Evolutionary conservation across 2,113 vertebrate genomes (phyloP).

Genomic region (Otolemur garnettii): DNA sequence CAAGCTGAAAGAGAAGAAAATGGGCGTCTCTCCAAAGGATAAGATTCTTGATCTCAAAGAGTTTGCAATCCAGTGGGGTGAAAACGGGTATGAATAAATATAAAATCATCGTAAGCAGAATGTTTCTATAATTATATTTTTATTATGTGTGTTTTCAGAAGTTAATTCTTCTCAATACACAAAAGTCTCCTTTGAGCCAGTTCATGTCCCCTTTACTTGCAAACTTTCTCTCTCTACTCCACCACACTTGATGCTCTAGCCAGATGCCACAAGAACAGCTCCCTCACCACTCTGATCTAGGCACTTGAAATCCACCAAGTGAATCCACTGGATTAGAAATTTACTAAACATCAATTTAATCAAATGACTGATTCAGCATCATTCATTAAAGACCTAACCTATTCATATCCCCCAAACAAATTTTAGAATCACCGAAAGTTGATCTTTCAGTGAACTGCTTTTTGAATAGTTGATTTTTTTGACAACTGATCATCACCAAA

Average conservation of each 20-base stretch:
- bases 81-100: not conserved
- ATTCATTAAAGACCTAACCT: not conserved
- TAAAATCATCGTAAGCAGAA: not conserved
- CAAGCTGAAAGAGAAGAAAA: not conserved
- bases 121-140: not conserved
- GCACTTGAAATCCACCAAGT: not conserved
- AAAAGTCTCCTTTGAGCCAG: not conserved
- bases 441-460: not conserved
- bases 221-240: not conserved
- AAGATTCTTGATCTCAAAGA: not conserved
- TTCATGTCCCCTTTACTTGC: not conserved
- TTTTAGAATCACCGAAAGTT: no score
- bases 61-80: not conserved
- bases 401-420: not conserved
- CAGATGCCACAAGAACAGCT: not conserved
- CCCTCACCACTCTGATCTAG: not conserved
- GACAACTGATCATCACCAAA: not conserved
- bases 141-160: not conserved
- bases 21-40: not conserved
- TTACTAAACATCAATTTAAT: not conserved
- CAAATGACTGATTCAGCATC: not conserved
- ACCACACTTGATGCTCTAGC: no score
- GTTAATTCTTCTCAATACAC: not conserved
- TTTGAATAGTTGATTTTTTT: not conserved
- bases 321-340: not conserved